These are phyloP conservation scores for Xestia sexstrigata DNA, from an alignment of 2,888 invertebrate genomes.

Conservation along the genomic window DNA sequence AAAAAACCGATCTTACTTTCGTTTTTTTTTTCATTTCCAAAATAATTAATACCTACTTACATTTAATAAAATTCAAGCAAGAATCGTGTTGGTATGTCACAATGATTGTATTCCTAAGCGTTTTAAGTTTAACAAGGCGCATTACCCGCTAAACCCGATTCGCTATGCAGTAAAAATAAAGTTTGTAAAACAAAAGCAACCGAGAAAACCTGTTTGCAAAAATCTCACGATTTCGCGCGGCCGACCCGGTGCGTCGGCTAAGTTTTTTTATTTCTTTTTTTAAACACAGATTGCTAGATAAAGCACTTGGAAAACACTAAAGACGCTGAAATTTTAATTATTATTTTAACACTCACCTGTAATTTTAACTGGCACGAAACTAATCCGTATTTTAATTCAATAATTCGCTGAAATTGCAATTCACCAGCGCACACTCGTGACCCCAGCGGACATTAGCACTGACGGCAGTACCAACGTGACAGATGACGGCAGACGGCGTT, in stretches of 20 bases:
- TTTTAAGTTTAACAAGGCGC: constrained; percentile 51
- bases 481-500: constrained; percentile 37
- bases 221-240: constrained; percentile 84
- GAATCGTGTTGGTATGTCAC: constrained; percentile 19
- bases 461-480: constrained; percentile 81
- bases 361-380: constrained; percentile 60
- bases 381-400: constrained; percentile 65
- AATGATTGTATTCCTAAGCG: constrained; percentile 17
- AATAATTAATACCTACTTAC: background rate
- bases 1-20: background rate
- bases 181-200: constrained; percentile 76
- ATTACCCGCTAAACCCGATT: constrained; percentile 65
- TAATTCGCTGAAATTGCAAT: constrained; percentile 63
- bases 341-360: constrained; percentile 69
- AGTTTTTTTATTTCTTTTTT: constrained; percentile 74
- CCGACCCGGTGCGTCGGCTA: constrained; percentile 65
- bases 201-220: constrained; percentile 83
- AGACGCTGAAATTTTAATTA: constrained; percentile 71
- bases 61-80: background rate
- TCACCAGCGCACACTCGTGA: constrained; percentile 84
- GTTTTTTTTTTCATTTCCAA: background rate
- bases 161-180: constrained; percentile 73
- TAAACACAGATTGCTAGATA: constrained; percentile 50
- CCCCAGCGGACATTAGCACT: constrained; percentile 87
- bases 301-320: constrained; percentile 54